A percentile compares a stretch with the other conserved stretches of the same genome.
Evolutionary conservation across 2,797 vertebrate species (phyloP).

Genomic region (Eutrigla gurnardus): DNA sequence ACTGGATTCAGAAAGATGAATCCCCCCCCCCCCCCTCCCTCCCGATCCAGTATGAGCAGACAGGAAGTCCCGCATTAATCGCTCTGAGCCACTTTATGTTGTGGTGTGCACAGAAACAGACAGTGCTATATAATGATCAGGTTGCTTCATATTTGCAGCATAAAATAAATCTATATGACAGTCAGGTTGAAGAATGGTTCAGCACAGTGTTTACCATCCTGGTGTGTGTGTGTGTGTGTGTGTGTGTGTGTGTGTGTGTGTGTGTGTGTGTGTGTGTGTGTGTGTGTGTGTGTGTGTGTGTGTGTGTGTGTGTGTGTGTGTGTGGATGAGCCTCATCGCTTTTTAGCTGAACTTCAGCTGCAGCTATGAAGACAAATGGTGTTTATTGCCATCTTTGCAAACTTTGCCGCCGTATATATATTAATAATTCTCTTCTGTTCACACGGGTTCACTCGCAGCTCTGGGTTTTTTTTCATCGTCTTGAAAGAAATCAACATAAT

Average conservation of each 20-base stretch:
- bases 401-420: conserved; percentile 8
- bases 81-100: conserved; percentile 28
- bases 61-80: conserved; percentile 58
- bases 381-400: conserved; percentile 42
- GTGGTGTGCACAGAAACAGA: conserved; percentile 36
- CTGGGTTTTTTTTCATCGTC: conserved; percentile 22
- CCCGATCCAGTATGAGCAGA: conserved; percentile 19
- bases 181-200: conserved; percentile 40
- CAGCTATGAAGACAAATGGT: conserved; percentile 24
- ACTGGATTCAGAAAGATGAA: conserved; percentile 13
- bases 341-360: conserved; percentile 47
- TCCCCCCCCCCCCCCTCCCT: too few relatives aligned
- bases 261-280: conserved; percentile 26
- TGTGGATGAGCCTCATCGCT: conserved; percentile 31
- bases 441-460: background rate
- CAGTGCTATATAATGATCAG: conserved; percentile 48
- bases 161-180: conserved; percentile 58
- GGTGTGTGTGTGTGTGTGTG: conserved; percentile 7
- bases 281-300: conserved; percentile 6
- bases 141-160: conserved; percentile 55
- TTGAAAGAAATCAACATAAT: conserved; percentile 22
- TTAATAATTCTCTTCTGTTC: conserved; percentile 32
- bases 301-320: conserved; percentile 20
- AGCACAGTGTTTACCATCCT: conserved; percentile 36
- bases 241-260: conserved; percentile 17